phyloP scores from a whole-genome alignment of 2,113 vertebrate species.

The Sturnira hondurensis region DNA sequence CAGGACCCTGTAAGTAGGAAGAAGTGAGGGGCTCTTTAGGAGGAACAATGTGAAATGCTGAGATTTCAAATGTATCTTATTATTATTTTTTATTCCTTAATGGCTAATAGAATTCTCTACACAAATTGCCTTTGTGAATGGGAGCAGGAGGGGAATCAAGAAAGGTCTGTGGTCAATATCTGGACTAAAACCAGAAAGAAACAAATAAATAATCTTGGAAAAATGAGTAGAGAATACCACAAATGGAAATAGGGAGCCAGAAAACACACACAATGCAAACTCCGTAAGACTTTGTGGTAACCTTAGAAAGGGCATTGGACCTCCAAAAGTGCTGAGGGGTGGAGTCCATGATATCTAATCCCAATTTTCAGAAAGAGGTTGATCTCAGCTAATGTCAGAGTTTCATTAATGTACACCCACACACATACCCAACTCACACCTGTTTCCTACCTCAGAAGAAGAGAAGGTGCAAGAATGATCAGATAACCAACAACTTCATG shows the following conservation, averaged over 20 bases:
- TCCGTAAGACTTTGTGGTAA: background rate
- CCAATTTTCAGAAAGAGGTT: background rate
- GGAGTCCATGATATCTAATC: background rate
- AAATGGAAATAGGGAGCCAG: background rate
- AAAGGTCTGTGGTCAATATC: background rate
- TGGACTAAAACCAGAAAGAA: background rate
- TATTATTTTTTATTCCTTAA: background rate
- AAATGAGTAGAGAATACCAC: background rate
- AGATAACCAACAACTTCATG: background rate
- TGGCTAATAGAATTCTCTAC: background rate
- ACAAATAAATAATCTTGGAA: background rate
- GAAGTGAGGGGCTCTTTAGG: background rate
- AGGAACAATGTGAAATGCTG: background rate
- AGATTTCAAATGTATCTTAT: background rate
- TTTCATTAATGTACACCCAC: background rate
- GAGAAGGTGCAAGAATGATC: background rate
- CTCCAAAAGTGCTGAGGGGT: background rate
- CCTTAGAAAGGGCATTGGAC: background rate
- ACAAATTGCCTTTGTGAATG: background rate
- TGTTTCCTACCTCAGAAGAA: background rate
- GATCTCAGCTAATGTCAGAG: background rate
- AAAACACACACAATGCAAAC: background rate
- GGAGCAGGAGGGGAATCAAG: background rate
- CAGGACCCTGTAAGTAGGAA: background rate
- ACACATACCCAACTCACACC: background rate